Base-by-base conservation (phyloP, 2,888 invertebrate genomes). In the Melolontha melolontha region DNA sequence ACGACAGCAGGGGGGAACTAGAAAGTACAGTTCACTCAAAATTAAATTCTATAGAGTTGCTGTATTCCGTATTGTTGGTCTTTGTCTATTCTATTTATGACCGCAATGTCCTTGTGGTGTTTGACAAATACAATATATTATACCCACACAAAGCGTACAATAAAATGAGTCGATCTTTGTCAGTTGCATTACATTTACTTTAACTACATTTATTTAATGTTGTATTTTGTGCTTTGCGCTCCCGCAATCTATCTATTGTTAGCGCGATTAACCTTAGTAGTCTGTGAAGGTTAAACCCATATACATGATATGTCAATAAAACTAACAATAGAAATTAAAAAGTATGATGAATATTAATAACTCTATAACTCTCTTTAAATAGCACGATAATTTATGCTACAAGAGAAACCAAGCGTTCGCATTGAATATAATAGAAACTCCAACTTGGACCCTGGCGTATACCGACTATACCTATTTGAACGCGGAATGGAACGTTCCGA, bases 401-500 rank as follows among this genome's bases (percentile, higher is more conserved):
- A 42, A 10, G 50, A 40, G 22, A 47, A 51, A 50, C 64, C 51
- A 64, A 50, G 64, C 17, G 50, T 51, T 44, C 59, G 57, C 27
- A 51, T 44, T 63, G 44, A 63, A 63, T 63, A 67, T 47, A 64
- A 57, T n/a, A 40, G 22, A 41, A 51, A 44, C 40, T 64, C 51
- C 55, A 41, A 69, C 42, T 52, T 69, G 59, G 50, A 66, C 44
- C 51, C 42, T 62, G 27, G 22, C 39, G 27, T 22, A 22, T 51
- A 57, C 69, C 69, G 57, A 52, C 68, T 59, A 39, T 47, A 64
- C 69, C 64, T 57, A 47, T 68, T 49, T 55, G 47, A 63, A 64
- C 42, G 44, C 62, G 47, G 51, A 65, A 66, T 69, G 69, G 69
- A 62, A 57, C 44, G 50, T 59, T 59, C 69, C 66, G 69, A 65